Conservation (phyloP, 2,797 vertebrate species). For the Gymnothorax reevesii region DNA sequence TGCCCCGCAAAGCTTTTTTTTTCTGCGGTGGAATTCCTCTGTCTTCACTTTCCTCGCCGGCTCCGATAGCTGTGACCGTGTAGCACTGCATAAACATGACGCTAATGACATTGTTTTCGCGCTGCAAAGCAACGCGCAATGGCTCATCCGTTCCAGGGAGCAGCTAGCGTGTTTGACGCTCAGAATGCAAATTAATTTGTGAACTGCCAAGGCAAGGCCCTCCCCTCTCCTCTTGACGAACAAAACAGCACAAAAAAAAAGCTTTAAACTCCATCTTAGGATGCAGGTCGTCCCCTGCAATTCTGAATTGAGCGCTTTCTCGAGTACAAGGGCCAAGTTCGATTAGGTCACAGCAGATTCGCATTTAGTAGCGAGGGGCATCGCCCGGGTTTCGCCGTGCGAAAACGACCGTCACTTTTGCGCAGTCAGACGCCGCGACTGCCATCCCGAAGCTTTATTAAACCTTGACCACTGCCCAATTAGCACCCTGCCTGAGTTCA, state of each 20-base stretch:
- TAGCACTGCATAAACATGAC: not conserved
- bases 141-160: not conserved
- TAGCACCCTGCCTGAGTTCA: not conserved
- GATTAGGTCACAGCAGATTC: not conserved
- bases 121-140: not conserved
- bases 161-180: not conserved
- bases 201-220: not conserved
- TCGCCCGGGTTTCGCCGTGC: not conserved
- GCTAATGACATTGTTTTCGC: constrained; percentile 1
- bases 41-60: not conserved
- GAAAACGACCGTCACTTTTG: not conserved
- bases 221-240: not conserved
- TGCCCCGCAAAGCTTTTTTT: not conserved
- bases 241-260: not conserved
- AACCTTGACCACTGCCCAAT: not conserved
- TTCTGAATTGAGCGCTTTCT: not conserved
- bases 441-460: not conserved
- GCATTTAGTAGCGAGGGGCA: not conserved
- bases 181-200: not conserved
- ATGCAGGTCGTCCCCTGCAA: not conserved
- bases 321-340: not conserved
- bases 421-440: not conserved
- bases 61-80: not conserved
- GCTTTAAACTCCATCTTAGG: not conserved
- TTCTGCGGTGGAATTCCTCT: not conserved